Evolutionary conservation across 2,888 invertebrate genomes (phyloP), one percentile per base, ranked within the genome.

Genomic region (Folsomia candida): DNA sequence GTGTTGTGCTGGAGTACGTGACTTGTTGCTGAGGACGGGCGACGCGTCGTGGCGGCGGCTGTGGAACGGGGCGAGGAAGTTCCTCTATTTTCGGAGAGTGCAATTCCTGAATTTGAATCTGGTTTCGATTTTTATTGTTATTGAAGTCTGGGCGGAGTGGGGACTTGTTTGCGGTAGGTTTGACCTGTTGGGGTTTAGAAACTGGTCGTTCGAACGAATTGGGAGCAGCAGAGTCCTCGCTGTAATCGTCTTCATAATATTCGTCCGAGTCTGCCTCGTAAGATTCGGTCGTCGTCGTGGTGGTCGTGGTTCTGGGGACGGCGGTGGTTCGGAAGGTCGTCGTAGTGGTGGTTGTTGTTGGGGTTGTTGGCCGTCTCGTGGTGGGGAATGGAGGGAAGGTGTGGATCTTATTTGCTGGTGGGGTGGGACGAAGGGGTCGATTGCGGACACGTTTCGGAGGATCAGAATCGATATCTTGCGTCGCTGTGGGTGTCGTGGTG

Each of bases 271-370:
- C 68, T n/a, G 59, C 68, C 22, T 68, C 59, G 22, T 61, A 68
- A 22, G 11, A 24, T 29, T 68, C 18, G 47, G 62, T 20, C 29
- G 64, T 51, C 60, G 69, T 60, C 58, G 63, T 62, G 57, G 65
- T 47, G 26, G 11, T 47, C 22, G 51, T n/a, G 65, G 67, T 64
- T 6, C 11, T 57, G 9, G 57, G 22, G 6, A 68, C 65, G 27
- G 24, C 66, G 9, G 71, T 68, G 24, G 73, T 68, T 3, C 29
- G 61, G 24, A 68, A 65, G 1, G 73, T 73, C 1, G 69, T 72
- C 1, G 67, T 61, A 18, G 73, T 69, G 4, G 69, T 63, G 2
- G 70, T 67, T 9, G 70, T 70, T n/a, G 69, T 68, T 1, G 64
- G 67, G 0, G 69, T 72, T 1, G 66, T 67, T 3, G 62, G 60